Evolutionary conservation across 1,140 invertebrate genomes (phyloP).

Genomic region (Diprion similis): DNA sequence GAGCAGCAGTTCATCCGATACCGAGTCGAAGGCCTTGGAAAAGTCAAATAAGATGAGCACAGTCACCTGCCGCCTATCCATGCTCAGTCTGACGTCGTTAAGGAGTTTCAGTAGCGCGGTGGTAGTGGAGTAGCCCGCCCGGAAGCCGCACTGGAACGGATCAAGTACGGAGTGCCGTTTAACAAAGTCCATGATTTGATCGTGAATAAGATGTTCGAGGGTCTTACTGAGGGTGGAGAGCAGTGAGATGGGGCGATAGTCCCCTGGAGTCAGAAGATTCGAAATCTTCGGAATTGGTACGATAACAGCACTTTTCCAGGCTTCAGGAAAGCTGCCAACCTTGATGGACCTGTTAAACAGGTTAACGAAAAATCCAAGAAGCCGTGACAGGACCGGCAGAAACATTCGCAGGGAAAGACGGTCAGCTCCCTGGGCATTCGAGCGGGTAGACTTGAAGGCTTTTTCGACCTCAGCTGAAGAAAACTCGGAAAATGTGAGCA

Average conservation of each 20-base stretch:
- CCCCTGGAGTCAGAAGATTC: too few species aligned
- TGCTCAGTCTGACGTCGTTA: neutral
- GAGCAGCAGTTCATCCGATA: neutral
- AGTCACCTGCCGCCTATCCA: neutral
- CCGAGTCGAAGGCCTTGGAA: too few species aligned
- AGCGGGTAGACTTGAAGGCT: neutral
- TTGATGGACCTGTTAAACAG: neutral
- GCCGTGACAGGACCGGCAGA: neutral
- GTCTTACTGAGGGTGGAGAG: too few species aligned
- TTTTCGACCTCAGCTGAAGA: neutral
- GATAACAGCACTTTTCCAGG: too few species aligned
- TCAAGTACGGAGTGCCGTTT: neutral
- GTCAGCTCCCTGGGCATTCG: neutral
- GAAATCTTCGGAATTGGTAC: too few species aligned
- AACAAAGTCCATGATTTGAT: neutral
- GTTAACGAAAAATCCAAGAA: neutral
- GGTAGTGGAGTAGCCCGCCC: too few species aligned
- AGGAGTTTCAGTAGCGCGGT: neutral
- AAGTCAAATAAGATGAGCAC: too few species aligned
- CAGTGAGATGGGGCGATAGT: too few species aligned
- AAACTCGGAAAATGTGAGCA: neutral
- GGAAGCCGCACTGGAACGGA: neutral
- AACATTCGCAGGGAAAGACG: neutral
- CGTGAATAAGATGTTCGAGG: too few species aligned
- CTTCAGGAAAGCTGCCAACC: too few species aligned